Base-by-base conservation (phyloP, 1,140 invertebrate genomes). In the Stegodyphus dumicola region DNA sequence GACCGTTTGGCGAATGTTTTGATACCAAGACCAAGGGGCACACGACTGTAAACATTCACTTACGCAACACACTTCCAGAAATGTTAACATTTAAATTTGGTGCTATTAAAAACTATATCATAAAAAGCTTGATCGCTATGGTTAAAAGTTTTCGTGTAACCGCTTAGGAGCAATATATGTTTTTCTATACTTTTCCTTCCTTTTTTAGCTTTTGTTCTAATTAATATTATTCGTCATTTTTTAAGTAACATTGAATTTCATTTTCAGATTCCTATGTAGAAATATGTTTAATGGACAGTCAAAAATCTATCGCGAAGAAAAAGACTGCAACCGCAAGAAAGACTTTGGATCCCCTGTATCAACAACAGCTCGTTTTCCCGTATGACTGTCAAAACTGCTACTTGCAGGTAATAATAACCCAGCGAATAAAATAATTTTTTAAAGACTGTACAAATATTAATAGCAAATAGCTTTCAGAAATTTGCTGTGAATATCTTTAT, bases 271-370 rank as follows among this genome's bases (percentile, higher is more conserved):
- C 98, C 15, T 99, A 99, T 91, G 98, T 99, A 0, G 99, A 99
- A 92, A 96, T 99, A 13, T 99, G 99, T 91, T 91, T 99, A 78
- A 97, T 99, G 78, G 96, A 94, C 89, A 96, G 97, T n/a, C 99
- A 99, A 91, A 95, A 95, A 86, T 99, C 97, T 90, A 94, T 98
- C 88, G 96, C 97, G 78, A 99, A 99, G 92, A 95, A 96, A 87
- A 99, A 99, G 92, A 99, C 98, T 5, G 92, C 93, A 70, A 95
- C 95, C 13, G 97, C 97, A 9, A 92, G 97, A 83, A 93, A 97
- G 89, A 99, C 98, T 6, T 92, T 99, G 85, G 97, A 99, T 91
- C 98, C 99, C 51, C 93, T 99, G 1, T 99, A 99, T 91, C 97
- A 99, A 90, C 97, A 99, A 91, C 95, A 95, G 89, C 92, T 99